Percentiles rank a stretch among this genome's conserved stretches.
These are phyloP conservation scores for Patella caerulea DNA, from an alignment of 2,888 invertebrate genomes.

Conservation along the genomic window DNA sequence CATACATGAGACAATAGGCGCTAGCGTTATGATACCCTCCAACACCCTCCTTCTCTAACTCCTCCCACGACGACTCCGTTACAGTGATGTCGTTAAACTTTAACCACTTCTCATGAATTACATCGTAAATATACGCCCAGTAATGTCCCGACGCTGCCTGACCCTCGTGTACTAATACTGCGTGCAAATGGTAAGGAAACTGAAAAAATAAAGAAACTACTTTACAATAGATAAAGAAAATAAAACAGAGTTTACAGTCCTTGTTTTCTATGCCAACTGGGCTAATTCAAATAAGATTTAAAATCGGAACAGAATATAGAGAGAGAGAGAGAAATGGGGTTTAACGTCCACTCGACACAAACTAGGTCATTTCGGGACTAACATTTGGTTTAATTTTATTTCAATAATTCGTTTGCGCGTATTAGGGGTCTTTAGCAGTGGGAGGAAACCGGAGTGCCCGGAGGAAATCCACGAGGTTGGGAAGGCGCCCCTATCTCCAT, in stretches of 20 bases:
- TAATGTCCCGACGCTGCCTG: slow-evolving; percentile 74
- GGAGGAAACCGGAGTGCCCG: too few species aligned
- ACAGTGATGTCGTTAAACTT: slow-evolving; percentile 74
- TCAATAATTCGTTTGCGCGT: too few species aligned
- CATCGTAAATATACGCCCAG: slow-evolving; percentile 73
- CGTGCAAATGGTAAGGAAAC: slow-evolving; percentile 72
- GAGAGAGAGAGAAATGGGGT: too few species aligned
- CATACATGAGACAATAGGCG: slow-evolving; percentile 73
- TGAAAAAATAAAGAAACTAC: slow-evolving; percentile 40
- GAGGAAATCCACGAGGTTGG: too few species aligned
- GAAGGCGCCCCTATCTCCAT: too few species aligned
- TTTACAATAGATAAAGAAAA: background rate
- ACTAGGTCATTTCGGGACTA: too few species aligned
- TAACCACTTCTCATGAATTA: slow-evolving; percentile 66
- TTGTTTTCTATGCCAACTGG: too few species aligned
- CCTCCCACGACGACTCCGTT: slow-evolving; percentile 71
- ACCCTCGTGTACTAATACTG: slow-evolving; percentile 74
- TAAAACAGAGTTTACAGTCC: background rate
- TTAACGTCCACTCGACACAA: too few species aligned
- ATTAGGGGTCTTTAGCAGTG: too few species aligned
- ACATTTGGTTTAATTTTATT: too few species aligned
- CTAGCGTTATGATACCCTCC: slow-evolving; percentile 73
- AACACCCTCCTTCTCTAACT: slow-evolving; percentile 71
- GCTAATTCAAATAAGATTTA: background rate
- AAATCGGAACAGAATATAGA: background rate